phyloP scores from a whole-genome alignment of 2,113 vertebrate species.

The Daubentonia madagascariensis region DNA sequence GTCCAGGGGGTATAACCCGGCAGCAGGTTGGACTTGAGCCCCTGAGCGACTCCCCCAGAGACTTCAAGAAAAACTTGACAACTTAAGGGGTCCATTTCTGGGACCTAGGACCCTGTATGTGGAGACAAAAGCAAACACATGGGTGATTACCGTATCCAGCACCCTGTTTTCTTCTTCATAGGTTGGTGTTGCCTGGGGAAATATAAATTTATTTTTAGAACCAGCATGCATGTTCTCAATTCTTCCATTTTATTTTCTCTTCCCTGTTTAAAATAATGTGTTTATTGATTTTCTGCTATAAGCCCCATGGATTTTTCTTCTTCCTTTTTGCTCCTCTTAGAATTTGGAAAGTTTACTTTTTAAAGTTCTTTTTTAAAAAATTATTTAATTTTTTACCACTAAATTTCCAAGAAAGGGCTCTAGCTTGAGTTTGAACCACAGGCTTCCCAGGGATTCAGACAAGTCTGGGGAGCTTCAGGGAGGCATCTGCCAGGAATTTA shows the following conservation, averaged over 20 bases:
- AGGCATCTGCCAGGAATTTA: background rate
- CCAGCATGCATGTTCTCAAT: background rate
- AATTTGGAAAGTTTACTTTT: conserved; percentile 14
- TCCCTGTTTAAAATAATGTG: background rate
- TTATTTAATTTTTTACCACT: background rate
- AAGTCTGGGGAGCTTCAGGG: background rate
- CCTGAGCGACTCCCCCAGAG: background rate
- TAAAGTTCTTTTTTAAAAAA: background rate
- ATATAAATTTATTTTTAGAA: background rate
- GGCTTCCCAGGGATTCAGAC: background rate
- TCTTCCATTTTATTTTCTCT: background rate
- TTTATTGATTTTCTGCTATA: background rate
- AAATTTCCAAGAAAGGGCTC: background rate
- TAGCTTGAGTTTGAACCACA: background rate
- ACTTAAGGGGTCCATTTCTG: background rate
- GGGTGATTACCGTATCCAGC: background rate
- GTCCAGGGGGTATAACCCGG: background rate
- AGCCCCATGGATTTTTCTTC: background rate
- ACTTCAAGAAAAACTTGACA: background rate
- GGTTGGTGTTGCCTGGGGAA: background rate
- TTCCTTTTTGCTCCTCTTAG: background rate
- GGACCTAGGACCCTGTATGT: background rate
- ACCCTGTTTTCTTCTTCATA: background rate
- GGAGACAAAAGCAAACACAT: background rate
- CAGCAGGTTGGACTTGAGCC: background rate